phyloP scores from a whole-genome alignment of 2,113 vertebrate species.

The Engystomops pustulosus region DNA sequence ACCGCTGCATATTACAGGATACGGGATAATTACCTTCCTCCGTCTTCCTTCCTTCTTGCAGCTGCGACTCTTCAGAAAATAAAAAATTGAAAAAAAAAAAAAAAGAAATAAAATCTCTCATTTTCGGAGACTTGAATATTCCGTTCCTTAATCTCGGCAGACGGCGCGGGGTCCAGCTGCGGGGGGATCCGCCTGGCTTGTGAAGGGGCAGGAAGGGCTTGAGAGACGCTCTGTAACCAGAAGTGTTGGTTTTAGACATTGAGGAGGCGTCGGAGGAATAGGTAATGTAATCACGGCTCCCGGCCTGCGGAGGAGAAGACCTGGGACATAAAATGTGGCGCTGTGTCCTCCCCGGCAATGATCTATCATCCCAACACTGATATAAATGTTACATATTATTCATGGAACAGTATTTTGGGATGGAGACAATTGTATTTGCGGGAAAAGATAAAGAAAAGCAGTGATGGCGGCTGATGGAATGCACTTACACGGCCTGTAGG shows the following conservation, averaged over 20 bases:
- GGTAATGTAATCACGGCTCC: slow-evolving; percentile 49
- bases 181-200: neutral
- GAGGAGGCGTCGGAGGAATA: slow-evolving; percentile 27
- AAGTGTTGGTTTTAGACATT: slow-evolving; percentile 30
- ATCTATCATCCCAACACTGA: neutral
- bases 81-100: no score
- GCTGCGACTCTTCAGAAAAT: slow-evolving; percentile 35
- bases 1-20: neutral
- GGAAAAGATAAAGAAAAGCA: neutral
- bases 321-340: neutral
- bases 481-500: neutral
- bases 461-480: neutral
- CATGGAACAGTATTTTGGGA: neutral
- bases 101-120: neutral
- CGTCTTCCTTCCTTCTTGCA: slow-evolving; percentile 14
- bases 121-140: slow-evolving; percentile 24
- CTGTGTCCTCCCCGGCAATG: neutral
- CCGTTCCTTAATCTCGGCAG: slow-evolving; percentile 27
- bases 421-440: neutral
- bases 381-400: neutral
- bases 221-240: slow-evolving; percentile 28
- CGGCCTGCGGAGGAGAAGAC: neutral
- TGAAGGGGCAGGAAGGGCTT: slow-evolving; percentile 24
- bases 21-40: neutral
- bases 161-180: slow-evolving; percentile 26